A percentile compares a stretch with the other conserved stretches of the same genome.
Conservation (phyloP, 2,113 vertebrate genomes). For the Ammodytes dubius region DNA sequence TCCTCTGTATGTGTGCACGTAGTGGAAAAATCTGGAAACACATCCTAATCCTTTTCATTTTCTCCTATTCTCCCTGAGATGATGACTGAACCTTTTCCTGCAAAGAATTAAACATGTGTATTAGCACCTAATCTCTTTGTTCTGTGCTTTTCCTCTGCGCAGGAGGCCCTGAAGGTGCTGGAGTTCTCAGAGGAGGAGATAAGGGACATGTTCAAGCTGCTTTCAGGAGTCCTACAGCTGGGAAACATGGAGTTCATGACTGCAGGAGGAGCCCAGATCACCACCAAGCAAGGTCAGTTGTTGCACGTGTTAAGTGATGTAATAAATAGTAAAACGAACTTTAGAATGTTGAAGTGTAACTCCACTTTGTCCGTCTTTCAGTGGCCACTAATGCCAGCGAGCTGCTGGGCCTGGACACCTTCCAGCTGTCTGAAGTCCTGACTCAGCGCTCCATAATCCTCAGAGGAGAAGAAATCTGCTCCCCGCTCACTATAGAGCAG, state of each 20-base stretch:
- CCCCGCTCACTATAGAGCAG: constrained; percentile 94
- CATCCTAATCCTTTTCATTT: neutral
- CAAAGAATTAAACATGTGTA: too few species aligned
- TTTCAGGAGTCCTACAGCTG: constrained; percentile 92
- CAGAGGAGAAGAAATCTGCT: constrained; percentile 94
- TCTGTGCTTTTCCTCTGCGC: neutral
- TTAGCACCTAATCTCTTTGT: neutral
- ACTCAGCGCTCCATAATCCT: constrained; percentile 95
- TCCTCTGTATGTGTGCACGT: neutral
- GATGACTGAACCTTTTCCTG: neutral
- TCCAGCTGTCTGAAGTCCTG: constrained; percentile 93
- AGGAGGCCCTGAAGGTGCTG: constrained; percentile 92
- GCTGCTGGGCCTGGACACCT: constrained; percentile 91
- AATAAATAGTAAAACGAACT: neutral
- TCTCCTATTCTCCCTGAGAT: neutral
- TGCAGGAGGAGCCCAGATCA: constrained; percentile 92
- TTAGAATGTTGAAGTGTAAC: neutral
- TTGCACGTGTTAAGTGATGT: neutral
- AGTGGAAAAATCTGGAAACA: neutral
- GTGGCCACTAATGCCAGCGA: constrained; percentile 90
- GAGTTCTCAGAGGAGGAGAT: constrained; percentile 92
- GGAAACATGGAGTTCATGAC: constrained; percentile 95
- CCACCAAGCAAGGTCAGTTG: constrained; percentile 90
- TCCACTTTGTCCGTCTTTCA: constrained; percentile 64
- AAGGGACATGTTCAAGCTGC: constrained; percentile 92